Conservation (phyloP, 2,888 invertebrate species). For the Drosophila limbata region DNA sequence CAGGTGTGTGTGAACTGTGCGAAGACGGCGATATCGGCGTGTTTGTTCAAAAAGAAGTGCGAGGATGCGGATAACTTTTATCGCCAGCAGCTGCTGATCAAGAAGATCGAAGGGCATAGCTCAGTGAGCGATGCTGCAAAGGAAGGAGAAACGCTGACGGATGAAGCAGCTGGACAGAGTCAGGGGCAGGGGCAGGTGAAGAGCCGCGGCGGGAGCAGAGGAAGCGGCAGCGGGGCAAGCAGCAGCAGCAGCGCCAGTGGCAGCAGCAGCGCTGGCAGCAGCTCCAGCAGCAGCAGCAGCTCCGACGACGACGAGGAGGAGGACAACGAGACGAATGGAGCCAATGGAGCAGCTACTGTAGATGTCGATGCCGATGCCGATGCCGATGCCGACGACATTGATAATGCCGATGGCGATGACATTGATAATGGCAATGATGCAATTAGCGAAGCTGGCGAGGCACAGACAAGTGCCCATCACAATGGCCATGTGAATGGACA, state of each 20-base stretch:
- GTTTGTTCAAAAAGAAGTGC: constrained; percentile 84
- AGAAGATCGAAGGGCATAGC: constrained; percentile 76
- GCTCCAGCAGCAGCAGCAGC: constrained; percentile 55
- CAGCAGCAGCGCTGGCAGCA: constrained; percentile 40
- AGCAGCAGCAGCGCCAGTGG: constrained; percentile 37
- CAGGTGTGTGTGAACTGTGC: constrained; percentile 84
- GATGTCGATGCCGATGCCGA: constrained; percentile 3
- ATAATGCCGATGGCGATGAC: constrained; percentile 22
- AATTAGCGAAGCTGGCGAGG: constrained; percentile 32
- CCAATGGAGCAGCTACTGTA: background rate
- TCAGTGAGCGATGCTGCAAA: background rate
- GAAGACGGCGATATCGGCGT: constrained; percentile 83
- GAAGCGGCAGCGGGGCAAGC: constrained; percentile 46
- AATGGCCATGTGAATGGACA: constrained; percentile 56
- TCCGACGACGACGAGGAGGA: constrained; percentile 61
- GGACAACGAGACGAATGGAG: constrained; percentile 28
- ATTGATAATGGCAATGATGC: constrained; percentile 8
- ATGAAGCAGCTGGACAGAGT: background rate
- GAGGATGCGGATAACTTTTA: constrained; percentile 85
- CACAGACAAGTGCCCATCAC: constrained; percentile 47
- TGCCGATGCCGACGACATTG: constrained; percentile 11
- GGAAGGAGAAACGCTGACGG: background rate
- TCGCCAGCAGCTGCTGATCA: constrained; percentile 83
- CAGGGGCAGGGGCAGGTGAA: constrained; percentile 6
- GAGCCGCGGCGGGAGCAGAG: constrained; percentile 28